A percentile compares a stretch with the other conserved stretches of the same genome.
Evolutionary conservation across 1,140 invertebrate genomes (phyloP).

Genomic region (Plodia interpunctella): DNA sequence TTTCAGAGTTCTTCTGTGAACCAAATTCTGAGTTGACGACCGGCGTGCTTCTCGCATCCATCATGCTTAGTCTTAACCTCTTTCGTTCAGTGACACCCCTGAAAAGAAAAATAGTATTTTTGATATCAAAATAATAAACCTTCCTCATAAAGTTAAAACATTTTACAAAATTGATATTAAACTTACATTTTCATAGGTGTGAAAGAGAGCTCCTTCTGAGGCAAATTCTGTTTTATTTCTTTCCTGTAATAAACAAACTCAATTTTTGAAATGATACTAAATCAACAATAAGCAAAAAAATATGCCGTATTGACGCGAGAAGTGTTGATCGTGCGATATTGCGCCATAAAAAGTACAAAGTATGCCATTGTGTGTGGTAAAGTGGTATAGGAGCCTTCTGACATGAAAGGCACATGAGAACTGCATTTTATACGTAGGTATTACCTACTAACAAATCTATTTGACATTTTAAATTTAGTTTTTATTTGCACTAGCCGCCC

Average conservation of each 20-base stretch:
- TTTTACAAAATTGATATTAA: neutral
- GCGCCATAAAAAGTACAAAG: no score
- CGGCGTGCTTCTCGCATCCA: slow-evolving; percentile 58
- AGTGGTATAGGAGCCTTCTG: no score
- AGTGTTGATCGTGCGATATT: no score
- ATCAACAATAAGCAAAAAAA: no score
- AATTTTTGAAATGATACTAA: no score
- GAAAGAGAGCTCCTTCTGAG: slow-evolving; percentile 63
- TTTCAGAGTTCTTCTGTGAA: slow-evolving; percentile 64
- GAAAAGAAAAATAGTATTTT: slow-evolving; percentile 25
- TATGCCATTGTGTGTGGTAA: no score
- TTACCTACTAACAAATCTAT: no score
- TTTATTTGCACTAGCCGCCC: no score
- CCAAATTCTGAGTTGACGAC: slow-evolving; percentile 48
- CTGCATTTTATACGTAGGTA: no score
- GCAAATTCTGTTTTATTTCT: slow-evolving; percentile 71
- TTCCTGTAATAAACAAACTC: slow-evolving; percentile 58
- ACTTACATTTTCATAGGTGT: slow-evolving; percentile 72
- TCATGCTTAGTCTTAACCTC: slow-evolving; percentile 61
- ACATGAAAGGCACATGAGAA: no score
- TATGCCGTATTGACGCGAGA: no score
- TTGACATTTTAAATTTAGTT: no score
- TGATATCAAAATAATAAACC: neutral
- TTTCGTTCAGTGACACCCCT: slow-evolving; percentile 68
- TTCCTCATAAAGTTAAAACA: neutral